Conservation (phyloP, 2,113 vertebrate genomes). For the Physeter macrocephalus region DNA sequence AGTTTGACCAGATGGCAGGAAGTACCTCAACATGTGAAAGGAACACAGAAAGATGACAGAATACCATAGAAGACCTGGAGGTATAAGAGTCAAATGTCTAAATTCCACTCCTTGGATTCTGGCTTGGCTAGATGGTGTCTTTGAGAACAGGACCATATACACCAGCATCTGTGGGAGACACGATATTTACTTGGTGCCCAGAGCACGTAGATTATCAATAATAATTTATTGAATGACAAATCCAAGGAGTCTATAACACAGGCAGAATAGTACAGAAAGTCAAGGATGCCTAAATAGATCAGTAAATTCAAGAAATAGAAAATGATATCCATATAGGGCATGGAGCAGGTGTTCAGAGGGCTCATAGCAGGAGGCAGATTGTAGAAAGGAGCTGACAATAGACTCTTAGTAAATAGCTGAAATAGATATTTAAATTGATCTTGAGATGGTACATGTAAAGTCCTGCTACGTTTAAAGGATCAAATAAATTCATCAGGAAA, state of each 20-base stretch:
- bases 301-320: neutral
- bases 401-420: neutral
- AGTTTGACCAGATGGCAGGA: neutral
- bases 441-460: neutral
- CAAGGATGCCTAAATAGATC: neutral
- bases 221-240: neutral
- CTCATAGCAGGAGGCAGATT: no score
- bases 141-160: neutral
- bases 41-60: neutral
- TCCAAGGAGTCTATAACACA: neutral
- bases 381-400: neutral
- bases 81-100: neutral
- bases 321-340: neutral
- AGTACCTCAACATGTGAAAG: neutral
- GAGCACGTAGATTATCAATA: neutral
- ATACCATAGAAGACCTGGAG: neutral
- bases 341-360: neutral
- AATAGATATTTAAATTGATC: neutral
- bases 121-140: neutral
- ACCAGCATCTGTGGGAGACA: neutral
- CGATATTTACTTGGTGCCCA: neutral
- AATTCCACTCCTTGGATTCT: neutral
- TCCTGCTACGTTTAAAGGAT: neutral
- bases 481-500: neutral
- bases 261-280: neutral